Percentiles rank a stretch among this genome's conserved stretches.
These are phyloP conservation scores for Stichopus chloronotus DNA, from an alignment of 35 echinoderm and acorn worm species.

Conservation along the genomic window DNA sequence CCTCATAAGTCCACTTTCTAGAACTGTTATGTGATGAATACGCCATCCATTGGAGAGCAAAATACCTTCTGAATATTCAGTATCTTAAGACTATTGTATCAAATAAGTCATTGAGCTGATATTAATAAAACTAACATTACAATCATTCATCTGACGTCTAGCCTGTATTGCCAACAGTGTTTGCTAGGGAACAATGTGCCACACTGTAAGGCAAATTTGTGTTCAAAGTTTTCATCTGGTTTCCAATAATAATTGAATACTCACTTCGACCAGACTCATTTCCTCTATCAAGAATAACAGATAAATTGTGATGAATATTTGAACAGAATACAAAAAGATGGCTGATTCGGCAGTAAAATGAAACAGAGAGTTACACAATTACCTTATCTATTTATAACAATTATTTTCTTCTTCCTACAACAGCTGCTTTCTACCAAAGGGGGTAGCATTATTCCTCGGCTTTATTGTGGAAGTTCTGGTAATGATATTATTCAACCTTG, in stretches of 20 bases:
- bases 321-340: background rate
- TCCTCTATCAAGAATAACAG: background rate
- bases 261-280: background rate
- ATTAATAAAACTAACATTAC: no score
- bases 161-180: no score
- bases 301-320: background rate
- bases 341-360: background rate
- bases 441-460: background rate
- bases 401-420: background rate
- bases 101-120: no score
- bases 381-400: background rate
- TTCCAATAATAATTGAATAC: background rate
- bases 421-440: constrained; percentile 29
- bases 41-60: no score
- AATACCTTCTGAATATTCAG: no score
- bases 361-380: background rate
- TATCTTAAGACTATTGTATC: no score
- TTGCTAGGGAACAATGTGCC: no score
- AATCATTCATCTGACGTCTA: no score
- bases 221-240: background rate
- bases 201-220: background rate
- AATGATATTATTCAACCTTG: background rate
- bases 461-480: constrained; percentile 34
- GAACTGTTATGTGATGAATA: no score
- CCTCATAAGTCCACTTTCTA: no score